phyloP scores from a whole-genome alignment of 2,113 vertebrate species.

The Platichthys stellatus region DNA sequence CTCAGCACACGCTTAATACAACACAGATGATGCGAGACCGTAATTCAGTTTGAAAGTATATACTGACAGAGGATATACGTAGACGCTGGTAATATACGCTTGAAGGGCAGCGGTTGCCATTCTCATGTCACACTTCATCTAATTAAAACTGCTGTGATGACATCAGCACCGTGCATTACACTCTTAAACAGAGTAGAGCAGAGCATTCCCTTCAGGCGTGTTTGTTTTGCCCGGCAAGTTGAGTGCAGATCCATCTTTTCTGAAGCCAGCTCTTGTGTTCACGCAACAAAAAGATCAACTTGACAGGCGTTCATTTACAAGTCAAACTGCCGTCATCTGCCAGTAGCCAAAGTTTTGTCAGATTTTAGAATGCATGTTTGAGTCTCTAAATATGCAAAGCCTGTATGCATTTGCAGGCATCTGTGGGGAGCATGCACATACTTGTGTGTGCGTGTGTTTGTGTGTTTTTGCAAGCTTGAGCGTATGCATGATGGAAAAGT shows the following conservation, averaged over 20 bases:
- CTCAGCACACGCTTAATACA: no score
- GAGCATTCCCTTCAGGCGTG: conserved; percentile 5
- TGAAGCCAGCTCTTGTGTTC: conserved; percentile 18
- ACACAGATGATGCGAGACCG: background rate
- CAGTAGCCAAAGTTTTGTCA: conserved; percentile 27
- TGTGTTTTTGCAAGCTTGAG: background rate
- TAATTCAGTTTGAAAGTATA: conserved; percentile 12
- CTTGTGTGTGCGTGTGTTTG: background rate
- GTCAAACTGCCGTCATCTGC: conserved; percentile 33
- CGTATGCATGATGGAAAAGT: conserved; percentile 13
- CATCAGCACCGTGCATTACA: background rate
- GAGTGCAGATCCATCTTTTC: conserved; percentile 42
- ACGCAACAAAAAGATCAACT: conserved; percentile 34
- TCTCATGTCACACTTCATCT: conserved; percentile 15
- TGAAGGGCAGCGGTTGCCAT: background rate
- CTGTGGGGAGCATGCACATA: background rate
- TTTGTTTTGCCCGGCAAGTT: conserved; percentile 35
- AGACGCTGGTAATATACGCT: background rate
- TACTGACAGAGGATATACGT: background rate
- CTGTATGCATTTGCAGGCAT: background rate
- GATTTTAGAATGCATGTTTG: conserved; percentile 34
- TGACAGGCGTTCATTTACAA: conserved; percentile 57
- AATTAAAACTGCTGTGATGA: conserved; percentile 21
- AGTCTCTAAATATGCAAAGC: conserved; percentile 2
- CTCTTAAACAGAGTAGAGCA: conserved; percentile 9